Evolutionary conservation across 2,888 invertebrate genomes (phyloP).

Genomic region (Andrena marginata): DNA sequence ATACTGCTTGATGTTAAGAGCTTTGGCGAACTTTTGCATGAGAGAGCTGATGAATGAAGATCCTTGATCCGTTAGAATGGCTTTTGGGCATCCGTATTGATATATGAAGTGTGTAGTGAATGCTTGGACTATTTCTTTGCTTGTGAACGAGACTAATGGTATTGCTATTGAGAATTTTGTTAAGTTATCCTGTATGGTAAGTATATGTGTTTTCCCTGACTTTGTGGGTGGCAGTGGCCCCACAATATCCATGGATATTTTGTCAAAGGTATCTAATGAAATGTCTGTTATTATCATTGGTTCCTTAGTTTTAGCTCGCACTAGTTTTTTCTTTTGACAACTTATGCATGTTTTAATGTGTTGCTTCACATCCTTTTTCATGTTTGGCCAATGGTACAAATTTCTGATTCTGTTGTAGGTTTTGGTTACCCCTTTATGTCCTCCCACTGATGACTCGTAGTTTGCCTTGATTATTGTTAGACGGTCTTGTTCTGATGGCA

Average conservation of each 20-base stretch:
- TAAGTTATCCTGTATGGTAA: background rate
- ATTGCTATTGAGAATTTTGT: no score
- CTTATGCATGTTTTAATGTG: background rate
- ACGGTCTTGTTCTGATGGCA: no score
- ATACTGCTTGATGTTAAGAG: background rate
- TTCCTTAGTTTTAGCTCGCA: background rate
- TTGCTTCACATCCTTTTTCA: no score
- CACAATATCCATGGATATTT: background rate
- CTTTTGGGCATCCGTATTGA: background rate
- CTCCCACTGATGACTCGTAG: no score
- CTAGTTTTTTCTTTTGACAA: background rate
- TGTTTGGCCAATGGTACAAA: no score
- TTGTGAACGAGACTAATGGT: background rate
- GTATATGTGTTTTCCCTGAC: background rate
- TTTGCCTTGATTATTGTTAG: no score
- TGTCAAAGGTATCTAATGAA: background rate
- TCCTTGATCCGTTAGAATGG: background rate
- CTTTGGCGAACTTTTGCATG: background rate
- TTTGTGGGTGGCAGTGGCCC: background rate
- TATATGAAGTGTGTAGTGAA: background rate
- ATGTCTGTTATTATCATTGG: background rate
- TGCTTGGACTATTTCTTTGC: background rate
- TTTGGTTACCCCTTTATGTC: no score
- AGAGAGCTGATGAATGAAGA: background rate
- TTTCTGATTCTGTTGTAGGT: no score